Percentiles rank a stretch among this genome's conserved stretches.
phyloP scores from a whole-genome alignment of 2,113 vertebrate genomes.

The Oncorhynchus keta region DNA sequence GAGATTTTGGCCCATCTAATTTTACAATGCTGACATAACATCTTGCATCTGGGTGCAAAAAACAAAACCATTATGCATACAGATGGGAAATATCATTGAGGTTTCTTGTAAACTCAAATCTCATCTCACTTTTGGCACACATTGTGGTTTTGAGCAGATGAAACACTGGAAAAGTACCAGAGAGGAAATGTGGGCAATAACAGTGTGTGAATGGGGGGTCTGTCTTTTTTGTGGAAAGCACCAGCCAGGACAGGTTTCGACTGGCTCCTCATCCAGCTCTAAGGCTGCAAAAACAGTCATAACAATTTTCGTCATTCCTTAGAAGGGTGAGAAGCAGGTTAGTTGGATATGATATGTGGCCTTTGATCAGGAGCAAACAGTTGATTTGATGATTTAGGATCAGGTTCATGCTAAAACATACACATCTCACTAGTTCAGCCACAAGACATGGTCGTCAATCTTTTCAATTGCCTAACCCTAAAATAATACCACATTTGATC shows the following conservation, averaged over 20 bases:
- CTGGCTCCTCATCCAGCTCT: conserved; percentile 5
- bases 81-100: too few relatives aligned
- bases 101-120: not conserved
- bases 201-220: not conserved
- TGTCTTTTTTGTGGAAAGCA: conserved; percentile 13
- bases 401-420: not conserved
- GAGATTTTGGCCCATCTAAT: too few relatives aligned
- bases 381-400: not conserved
- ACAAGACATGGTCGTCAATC: not conserved
- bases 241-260: conserved; percentile 16
- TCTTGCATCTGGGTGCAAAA: too few relatives aligned
- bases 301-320: conserved; percentile 58
- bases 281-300: conserved; percentile 19
- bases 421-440: not conserved
- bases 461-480: not conserved
- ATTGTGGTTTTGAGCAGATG: not conserved
- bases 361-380: conserved; percentile 44
- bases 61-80: too few relatives aligned
- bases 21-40: too few relatives aligned
- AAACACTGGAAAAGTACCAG: not conserved
- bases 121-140: not conserved
- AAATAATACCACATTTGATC: not conserved
- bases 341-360: conserved; percentile 20
- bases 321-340: conserved; percentile 53
- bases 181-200: not conserved